Evolutionary conservation across 2,113 vertebrate genomes (phyloP), one percentile per base, ranked within the genome.

Genomic region (Psilopsiagon aurifrons): DNA sequence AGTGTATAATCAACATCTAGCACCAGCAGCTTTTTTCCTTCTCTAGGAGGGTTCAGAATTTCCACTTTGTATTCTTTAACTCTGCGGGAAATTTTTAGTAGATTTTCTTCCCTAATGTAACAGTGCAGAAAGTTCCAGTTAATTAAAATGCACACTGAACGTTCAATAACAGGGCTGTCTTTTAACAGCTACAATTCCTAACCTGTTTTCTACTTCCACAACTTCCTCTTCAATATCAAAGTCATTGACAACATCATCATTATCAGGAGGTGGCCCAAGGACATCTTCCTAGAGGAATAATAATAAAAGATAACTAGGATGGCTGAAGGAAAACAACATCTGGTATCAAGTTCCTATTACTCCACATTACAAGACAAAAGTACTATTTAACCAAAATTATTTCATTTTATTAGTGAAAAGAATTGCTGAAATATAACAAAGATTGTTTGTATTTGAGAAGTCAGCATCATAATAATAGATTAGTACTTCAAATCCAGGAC

Each of bases 201-300:
- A 99, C 99, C 99, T 99, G 88, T 99, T 99, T 97, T 99, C 99
- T 80, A 99, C 99, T 97, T 99, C 99, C 93, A 99, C 99, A 90
- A 99, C 99, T 97, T 99, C 99, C 90, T 99, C 99, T 97, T 99
- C 99, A n/a, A 99, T 99, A 96, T 99, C 99, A 98, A 99, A 99
- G 95, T 99, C 99, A 81, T 99, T 99, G 91, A 99, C 97, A 81
- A 99, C 99, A 35, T 99, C 99, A 66, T 99, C 99, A 2, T 99
- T 99, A 96, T 99, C 99, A 35, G 99, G 99, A n/a, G 99, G 99
- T 51, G 99, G 99, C 31, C 99, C 99, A 97, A 99, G 98, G 86
- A 99, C 99, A 44, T 99, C 99, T 98, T 99, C 99, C 99, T 99
- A 96, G 70, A 92, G 77, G 81, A 92, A 95, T 8, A 57, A 80